Evolutionary conservation across 2,113 vertebrate genomes (phyloP), one percentile per base, ranked within the genome.

Genomic region (Mustelus asterias): DNA sequence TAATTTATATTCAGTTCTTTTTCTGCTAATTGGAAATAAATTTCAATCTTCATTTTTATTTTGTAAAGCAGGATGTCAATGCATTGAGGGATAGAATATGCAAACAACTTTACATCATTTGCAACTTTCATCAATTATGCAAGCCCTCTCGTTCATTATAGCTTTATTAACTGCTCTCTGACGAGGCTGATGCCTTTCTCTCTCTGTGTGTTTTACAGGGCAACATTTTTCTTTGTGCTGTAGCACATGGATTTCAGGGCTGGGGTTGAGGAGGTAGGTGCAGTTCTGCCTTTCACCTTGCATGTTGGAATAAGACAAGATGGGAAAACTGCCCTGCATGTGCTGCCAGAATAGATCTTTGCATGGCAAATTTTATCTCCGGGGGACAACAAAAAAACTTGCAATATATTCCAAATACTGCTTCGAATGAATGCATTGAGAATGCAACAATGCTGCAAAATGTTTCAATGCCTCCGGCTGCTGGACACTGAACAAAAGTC

Each of bases 161-260:
- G 44, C 69, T 72, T 29, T 76, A 95, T 95, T 95, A 95, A 76
- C 18, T 41, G 41, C 29, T 14, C 20, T 72, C 24, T 95, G 41
- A 48, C 29, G 14, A 33, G 94, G 20, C 41, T 95, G 94, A 95
- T 72, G 41, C 41, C 69, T 95, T 95, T 48, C 67, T 24, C 67
- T 24, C 69, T 90, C 58, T n/a, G 10, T 54, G 44, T 54, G 24
- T 70, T 48, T 95, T 95, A 41, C 69, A 95, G 94, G 69, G 22
- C 94, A 48, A 69, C 94, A 70, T 76, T 95, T 11, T 65, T 72
- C 67, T 95, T 44, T 54, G 94, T 95, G 94, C 69, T 72, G 44
- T 33, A 72, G 94, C 94, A 95, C 94, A 95, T 95, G 94, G 94
- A 95, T 95, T 95, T 95, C 94, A 95, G 94, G 94, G 70, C 67